phyloP scores from a whole-genome alignment of 2,797 vertebrate species.

The Cygnus olor region DNA sequence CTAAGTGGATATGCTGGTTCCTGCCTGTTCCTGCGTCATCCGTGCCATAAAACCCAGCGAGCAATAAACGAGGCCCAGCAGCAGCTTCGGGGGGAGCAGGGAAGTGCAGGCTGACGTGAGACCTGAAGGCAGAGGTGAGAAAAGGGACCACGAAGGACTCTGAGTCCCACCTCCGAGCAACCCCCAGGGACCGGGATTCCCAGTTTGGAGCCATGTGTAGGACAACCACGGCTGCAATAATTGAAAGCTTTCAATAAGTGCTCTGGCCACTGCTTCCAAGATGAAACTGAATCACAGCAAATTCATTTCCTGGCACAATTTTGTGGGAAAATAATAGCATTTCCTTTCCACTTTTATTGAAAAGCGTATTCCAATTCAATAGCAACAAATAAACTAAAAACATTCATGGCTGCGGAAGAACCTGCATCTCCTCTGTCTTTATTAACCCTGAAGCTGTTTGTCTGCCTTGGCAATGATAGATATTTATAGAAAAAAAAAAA shows the following conservation, averaged over 20 bases:
- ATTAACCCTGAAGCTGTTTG: background rate
- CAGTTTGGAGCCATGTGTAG: background rate
- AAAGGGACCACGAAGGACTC: background rate
- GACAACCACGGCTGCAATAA: background rate
- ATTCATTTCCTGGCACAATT: slow-evolving; percentile 60
- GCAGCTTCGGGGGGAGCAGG: background rate
- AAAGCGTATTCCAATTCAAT: slow-evolving; percentile 29
- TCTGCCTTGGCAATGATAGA: background rate
- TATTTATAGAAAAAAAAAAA: slow-evolving; percentile 26
- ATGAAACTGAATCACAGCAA: slow-evolving; percentile 29
- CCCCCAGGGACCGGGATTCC: background rate
- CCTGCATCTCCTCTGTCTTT: slow-evolving; percentile 25
- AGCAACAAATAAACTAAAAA: slow-evolving; percentile 50
- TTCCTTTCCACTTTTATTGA: slow-evolving; percentile 48
- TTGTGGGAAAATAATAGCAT: slow-evolving; percentile 31
- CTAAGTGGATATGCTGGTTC: background rate
- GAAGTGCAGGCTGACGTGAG: fast-evolving
- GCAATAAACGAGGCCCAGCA: background rate
- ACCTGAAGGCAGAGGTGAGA: background rate
- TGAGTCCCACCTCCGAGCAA: background rate
- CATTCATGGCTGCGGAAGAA: background rate
- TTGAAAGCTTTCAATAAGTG: background rate
- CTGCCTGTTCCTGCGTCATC: background rate
- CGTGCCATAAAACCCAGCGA: background rate
- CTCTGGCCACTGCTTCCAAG: background rate